Evolutionary conservation across 2,113 vertebrate genomes (phyloP).

Genomic region (Galemys pyrenaicus): DNA sequence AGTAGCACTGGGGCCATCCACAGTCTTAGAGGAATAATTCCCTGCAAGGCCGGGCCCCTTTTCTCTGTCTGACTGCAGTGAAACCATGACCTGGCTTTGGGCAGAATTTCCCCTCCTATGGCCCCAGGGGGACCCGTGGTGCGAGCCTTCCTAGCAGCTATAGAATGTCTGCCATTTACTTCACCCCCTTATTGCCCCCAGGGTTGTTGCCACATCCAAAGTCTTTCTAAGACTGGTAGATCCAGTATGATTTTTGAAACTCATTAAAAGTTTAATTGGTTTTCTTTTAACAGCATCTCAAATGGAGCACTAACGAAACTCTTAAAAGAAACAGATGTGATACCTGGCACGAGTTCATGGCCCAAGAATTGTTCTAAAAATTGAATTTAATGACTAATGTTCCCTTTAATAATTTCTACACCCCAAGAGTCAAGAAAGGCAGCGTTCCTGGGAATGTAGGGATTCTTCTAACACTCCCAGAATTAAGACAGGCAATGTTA

Average conservation of each 20-base stretch:
- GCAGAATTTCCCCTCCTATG: fast-evolving
- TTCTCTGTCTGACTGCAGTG: neutral
- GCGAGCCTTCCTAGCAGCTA: neutral
- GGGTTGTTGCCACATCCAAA: neutral
- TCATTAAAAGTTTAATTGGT: neutral
- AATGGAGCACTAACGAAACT: neutral
- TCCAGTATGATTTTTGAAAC: neutral
- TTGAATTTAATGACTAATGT: neutral
- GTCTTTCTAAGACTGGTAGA: neutral
- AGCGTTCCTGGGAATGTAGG: neutral
- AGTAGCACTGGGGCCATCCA: neutral
- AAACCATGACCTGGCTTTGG: neutral
- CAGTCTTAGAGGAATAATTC: neutral
- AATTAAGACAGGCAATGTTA: too few relatives aligned
- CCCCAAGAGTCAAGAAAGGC: neutral
- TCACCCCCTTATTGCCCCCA: neutral
- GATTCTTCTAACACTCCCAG: neutral
- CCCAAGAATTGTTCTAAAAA: neutral
- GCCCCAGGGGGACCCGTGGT: neutral
- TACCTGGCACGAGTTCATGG: neutral
- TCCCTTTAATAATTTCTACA: neutral
- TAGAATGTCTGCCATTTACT: neutral
- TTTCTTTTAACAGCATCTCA: neutral
- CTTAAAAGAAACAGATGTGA: constrained; percentile 22
- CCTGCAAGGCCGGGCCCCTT: too few relatives aligned